Conservation (phyloP, 2,888 invertebrate species). For the Sicus ferrugineus region DNA sequence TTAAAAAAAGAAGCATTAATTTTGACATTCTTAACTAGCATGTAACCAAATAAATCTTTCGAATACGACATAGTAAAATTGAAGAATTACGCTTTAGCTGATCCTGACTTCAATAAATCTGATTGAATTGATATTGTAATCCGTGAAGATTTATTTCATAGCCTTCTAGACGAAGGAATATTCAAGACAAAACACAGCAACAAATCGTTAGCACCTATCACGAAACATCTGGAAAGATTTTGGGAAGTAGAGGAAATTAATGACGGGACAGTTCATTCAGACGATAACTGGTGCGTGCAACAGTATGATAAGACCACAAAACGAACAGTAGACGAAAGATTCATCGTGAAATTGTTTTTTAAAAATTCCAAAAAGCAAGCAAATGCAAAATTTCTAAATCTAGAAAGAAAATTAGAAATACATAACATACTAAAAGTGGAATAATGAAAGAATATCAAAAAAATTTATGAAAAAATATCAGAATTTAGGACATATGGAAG, state of each 20-base stretch:
- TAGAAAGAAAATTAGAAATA: no score
- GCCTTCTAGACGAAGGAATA: constrained; percentile 26
- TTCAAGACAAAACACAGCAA: constrained; percentile 7
- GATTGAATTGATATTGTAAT: constrained; percentile 36
- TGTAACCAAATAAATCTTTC: constrained; percentile 23
- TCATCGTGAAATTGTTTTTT: constrained; percentile 6
- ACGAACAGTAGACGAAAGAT: background rate
- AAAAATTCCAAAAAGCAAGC: background rate
- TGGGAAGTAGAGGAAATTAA: no score
- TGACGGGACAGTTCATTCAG: background rate
- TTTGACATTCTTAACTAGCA: constrained; percentile 21
- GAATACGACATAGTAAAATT: constrained; percentile 25
- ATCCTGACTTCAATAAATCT: constrained; percentile 33
- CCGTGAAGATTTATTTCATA: constrained; percentile 19
- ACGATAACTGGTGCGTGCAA: background rate
- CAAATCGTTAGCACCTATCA: constrained; percentile 4
- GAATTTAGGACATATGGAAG: no score
- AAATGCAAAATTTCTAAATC: no score
- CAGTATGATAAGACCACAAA: background rate
- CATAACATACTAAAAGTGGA: no score
- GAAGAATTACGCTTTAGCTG: constrained; percentile 27
- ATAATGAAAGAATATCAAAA: no score
- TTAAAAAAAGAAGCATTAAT: constrained; percentile 30
- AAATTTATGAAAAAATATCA: no score
- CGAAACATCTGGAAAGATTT: no score